Conservation (phyloP, 2,888 invertebrate genomes). For the Molorchus minor region DNA sequence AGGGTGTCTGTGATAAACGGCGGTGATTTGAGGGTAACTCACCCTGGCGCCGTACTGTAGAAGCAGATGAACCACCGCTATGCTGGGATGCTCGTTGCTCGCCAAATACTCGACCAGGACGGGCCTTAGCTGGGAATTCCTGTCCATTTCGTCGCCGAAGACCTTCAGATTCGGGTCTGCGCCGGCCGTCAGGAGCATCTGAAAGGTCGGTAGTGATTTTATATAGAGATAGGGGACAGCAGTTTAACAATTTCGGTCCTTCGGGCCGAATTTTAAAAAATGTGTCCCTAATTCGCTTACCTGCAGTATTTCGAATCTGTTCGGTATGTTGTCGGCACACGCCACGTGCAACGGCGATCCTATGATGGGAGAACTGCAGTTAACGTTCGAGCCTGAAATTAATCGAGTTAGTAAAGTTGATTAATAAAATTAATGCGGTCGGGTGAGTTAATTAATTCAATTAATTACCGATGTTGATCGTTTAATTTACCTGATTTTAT, state of each 20-base stretch:
- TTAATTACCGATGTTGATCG: too few species aligned
- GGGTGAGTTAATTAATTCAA: too few species aligned
- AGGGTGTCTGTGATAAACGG: too few species aligned
- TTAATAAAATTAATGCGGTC: neutral
- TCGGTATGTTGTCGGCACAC: conserved; percentile 80
- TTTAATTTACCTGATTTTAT: conserved; percentile 77
- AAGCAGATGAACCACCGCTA: conserved; percentile 73
- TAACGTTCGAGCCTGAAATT: conserved; percentile 79
- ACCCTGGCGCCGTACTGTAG: conserved; percentile 82
- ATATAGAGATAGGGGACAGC: too few species aligned
- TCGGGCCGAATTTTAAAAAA: too few species aligned
- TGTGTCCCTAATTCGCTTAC: conserved; percentile 39
- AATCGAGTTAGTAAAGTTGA: neutral
- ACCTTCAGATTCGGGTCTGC: conserved; percentile 82
- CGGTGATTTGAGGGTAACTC: too few species aligned
- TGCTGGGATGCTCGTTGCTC: conserved; percentile 74
- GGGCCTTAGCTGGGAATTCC: conserved; percentile 72
- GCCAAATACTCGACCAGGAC: conserved; percentile 86
- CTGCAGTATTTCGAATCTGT: conserved; percentile 65
- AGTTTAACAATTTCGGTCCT: too few species aligned
- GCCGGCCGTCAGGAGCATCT: conserved; percentile 75
- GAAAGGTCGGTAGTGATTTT: too few species aligned
- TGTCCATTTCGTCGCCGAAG: conserved; percentile 77
- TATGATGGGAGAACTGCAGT: conserved; percentile 81
- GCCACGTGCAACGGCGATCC: conserved; percentile 86